phyloP scores from a whole-genome alignment of 2,888 invertebrate genomes.

The Eupithecia tripunctaria region DNA sequence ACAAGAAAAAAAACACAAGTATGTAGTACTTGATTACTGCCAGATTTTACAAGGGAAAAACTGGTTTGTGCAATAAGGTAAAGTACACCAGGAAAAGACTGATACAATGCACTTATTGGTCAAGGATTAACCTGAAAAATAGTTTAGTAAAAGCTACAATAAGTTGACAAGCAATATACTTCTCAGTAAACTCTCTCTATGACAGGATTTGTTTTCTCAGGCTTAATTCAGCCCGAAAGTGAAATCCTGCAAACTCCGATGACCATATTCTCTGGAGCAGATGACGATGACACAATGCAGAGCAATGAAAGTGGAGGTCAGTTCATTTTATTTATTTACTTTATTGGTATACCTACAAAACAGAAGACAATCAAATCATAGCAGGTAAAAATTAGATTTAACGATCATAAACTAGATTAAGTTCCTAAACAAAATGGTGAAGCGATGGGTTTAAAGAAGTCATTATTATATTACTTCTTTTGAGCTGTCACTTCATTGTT shows the following conservation, averaged over 20 bases:
- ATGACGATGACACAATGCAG: slow-evolving; percentile 78
- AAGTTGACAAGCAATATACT: too few relatives aligned
- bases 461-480: too few relatives aligned
- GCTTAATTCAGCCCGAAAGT: slow-evolving; percentile 65
- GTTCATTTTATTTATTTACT: slow-evolving; percentile 4
- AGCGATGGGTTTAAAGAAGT: too few relatives aligned
- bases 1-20: not conserved
- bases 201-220: slow-evolving; percentile 49
- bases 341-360: too few relatives aligned
- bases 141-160: not conserved
- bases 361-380: too few relatives aligned
- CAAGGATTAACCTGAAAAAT: not conserved
- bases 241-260: slow-evolving; percentile 73
- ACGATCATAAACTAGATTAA: too few relatives aligned
- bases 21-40: not conserved
- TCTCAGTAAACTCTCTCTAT: too few relatives aligned
- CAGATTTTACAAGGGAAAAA: not conserved
- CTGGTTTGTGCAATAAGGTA: not conserved
- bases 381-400: too few relatives aligned
- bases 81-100: not conserved
- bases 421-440: too few relatives aligned
- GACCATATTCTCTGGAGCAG: slow-evolving; percentile 69
- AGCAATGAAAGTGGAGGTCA: slow-evolving; percentile 74
- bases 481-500: too few relatives aligned
- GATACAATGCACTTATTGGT: not conserved